Evolutionary conservation across 1,140 invertebrate genomes (phyloP).

Genomic region (Saccostrea echinata): DNA sequence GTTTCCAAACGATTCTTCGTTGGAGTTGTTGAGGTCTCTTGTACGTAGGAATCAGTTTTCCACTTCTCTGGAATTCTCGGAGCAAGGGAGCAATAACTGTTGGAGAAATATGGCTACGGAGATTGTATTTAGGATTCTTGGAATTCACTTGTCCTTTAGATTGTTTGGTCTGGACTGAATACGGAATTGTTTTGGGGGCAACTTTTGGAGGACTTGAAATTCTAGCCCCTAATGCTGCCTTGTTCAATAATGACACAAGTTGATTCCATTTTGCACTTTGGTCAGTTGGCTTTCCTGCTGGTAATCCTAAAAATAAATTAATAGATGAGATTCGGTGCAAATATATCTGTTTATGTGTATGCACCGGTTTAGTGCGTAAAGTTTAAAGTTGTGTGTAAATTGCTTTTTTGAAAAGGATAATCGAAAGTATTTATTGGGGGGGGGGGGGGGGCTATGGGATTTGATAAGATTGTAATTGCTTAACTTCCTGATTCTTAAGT

Average conservation of each 20-base stretch:
- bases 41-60: not conserved
- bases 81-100: constrained; percentile 9
- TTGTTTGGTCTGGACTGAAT: constrained; percentile 6
- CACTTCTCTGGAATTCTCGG: not conserved
- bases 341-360: no score
- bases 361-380: no score
- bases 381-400: no score
- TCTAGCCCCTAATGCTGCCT: not conserved
- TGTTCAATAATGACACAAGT: not conserved
- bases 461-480: no score
- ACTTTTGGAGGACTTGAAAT: not conserved
- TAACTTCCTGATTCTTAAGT: no score
- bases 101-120: not conserved
- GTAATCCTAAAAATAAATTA: not conserved
- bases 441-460: no score
- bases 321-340: not conserved
- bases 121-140: not conserved
- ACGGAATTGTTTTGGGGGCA: not conserved
- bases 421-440: no score
- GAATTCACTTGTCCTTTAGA: not conserved
- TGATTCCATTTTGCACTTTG: constrained; percentile 13
- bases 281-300: not conserved
- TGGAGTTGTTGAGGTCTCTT: constrained; percentile 4
- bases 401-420: no score
- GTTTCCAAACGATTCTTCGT: constrained; percentile 29